Percentiles rank a stretch among this genome's conserved stretches.
Evolutionary conservation across 1,140 invertebrate genomes (phyloP).

Genomic region (fruit fly (Drosophila melanogaster)): DNA sequence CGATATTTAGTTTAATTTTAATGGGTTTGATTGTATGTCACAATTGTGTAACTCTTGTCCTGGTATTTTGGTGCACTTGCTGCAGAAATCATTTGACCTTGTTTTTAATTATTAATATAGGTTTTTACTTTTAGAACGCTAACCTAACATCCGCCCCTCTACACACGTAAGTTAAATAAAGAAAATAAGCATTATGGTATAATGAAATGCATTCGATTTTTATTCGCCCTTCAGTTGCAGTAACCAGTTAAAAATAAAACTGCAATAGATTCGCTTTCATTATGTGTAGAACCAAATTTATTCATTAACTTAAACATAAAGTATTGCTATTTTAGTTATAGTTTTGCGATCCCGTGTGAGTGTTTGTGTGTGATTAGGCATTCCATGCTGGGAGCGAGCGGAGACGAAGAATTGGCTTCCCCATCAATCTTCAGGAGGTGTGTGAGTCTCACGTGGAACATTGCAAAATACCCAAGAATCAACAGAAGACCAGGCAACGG

Average conservation of each 20-base stretch:
- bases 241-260: neutral
- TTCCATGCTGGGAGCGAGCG: constrained; percentile 45
- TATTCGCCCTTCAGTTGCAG: too few relatives aligned
- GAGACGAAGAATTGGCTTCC: constrained; percentile 6
- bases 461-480: constrained; percentile 57
- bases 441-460: constrained; percentile 35
- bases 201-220: constrained; percentile 2
- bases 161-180: constrained; percentile 35
- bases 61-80: neutral
- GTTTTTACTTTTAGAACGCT: neutral
- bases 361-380: constrained; percentile 53
- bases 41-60: neutral
- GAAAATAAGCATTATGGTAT: constrained; percentile 16
- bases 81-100: neutral
- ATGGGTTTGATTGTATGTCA: neutral
- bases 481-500: constrained; percentile 44
- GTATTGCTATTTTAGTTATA: constrained; percentile 79
- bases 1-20: neutral
- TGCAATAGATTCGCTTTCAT: constrained; percentile 11
- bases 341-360: constrained; percentile 62
- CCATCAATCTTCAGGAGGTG: constrained; percentile 16
- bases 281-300: constrained; percentile 60
- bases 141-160: constrained; percentile 33
- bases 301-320: constrained; percentile 73
- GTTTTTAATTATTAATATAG: neutral